Conservation (phyloP, 2,888 invertebrate genomes). For the Pseudoips prasinana region DNA sequence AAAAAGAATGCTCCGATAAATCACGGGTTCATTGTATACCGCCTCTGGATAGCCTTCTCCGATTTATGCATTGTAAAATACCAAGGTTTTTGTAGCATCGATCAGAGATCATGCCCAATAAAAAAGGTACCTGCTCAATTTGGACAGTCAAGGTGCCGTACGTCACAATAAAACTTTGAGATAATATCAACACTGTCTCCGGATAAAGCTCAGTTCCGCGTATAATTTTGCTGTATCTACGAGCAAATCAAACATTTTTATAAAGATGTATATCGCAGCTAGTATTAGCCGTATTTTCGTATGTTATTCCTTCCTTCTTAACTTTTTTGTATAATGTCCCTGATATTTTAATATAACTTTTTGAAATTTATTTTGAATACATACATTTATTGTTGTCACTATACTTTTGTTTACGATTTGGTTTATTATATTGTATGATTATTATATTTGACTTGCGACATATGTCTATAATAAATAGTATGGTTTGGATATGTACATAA, state of each 20-base stretch:
- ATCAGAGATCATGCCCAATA: constrained; percentile 65
- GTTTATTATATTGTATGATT: no score
- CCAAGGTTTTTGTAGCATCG: constrained; percentile 61
- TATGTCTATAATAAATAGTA: no score
- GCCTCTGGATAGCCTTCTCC: constrained; percentile 62
- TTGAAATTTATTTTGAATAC: no score
- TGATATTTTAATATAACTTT: no score
- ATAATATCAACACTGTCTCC: constrained; percentile 50
- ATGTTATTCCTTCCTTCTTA: neutral
- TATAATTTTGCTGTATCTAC: constrained; percentile 31
- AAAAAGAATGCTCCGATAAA: constrained; percentile 76
- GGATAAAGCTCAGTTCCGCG: constrained; percentile 36
- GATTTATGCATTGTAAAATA: constrained; percentile 59
- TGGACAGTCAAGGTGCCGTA: constrained; percentile 74
- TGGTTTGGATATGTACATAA: no score
- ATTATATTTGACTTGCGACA: no score
- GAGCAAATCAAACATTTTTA: constrained; percentile 15
- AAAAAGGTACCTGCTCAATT: constrained; percentile 72
- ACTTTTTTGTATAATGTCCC: no score
- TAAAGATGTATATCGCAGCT: constrained; percentile 1
- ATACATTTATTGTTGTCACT: no score
- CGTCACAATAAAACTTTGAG: constrained; percentile 69
- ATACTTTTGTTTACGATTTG: no score
- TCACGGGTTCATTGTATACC: constrained; percentile 71
- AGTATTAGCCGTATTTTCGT: no score